These are phyloP conservation scores for Cephus runcator DNA, from an alignment of 2,888 invertebrate genomes.

Conservation along the genomic window DNA sequence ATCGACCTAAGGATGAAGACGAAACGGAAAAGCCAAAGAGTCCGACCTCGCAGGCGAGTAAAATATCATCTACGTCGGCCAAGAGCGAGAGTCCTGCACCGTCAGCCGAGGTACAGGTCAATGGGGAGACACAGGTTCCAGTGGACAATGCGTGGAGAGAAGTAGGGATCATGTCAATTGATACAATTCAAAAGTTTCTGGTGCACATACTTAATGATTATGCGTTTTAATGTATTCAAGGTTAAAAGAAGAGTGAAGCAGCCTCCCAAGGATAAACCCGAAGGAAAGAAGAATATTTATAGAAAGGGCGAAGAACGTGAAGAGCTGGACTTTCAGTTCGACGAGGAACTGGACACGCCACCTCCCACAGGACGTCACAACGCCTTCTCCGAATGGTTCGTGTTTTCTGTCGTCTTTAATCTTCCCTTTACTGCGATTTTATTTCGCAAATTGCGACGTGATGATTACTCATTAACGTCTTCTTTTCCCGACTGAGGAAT, in stretches of 20 bases:
- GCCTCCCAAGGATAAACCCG: constrained; percentile 53
- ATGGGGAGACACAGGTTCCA: constrained; percentile 39
- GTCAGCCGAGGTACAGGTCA: constrained; percentile 29
- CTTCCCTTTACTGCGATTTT: constrained; percentile 2
- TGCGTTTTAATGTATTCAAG: constrained; percentile 34
- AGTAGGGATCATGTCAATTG: constrained; percentile 53
- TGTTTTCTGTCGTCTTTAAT: constrained; percentile 15
- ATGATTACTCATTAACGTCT: constrained; percentile 46
- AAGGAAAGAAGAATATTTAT: constrained; percentile 43
- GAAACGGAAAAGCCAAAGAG: constrained; percentile 13
- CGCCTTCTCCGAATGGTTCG: constrained; percentile 81
- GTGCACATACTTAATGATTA: background rate
- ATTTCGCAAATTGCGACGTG: constrained; percentile 33
- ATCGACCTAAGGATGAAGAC: constrained; percentile 27
- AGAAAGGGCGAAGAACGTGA: constrained; percentile 70
- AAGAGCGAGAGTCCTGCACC: background rate
- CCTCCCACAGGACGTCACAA: constrained; percentile 84
- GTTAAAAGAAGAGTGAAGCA: constrained; percentile 65
- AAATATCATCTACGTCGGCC: constrained; percentile 10
- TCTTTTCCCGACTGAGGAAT: constrained; percentile 55
- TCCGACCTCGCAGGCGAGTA: constrained; percentile 8
- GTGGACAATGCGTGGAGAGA: constrained; percentile 71
- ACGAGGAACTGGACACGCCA: constrained; percentile 88
- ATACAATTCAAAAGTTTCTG: background rate
- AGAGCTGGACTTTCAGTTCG: constrained; percentile 96